Conservation (phyloP, 2,797 vertebrate genomes). For the Danionella dracula region DNA sequence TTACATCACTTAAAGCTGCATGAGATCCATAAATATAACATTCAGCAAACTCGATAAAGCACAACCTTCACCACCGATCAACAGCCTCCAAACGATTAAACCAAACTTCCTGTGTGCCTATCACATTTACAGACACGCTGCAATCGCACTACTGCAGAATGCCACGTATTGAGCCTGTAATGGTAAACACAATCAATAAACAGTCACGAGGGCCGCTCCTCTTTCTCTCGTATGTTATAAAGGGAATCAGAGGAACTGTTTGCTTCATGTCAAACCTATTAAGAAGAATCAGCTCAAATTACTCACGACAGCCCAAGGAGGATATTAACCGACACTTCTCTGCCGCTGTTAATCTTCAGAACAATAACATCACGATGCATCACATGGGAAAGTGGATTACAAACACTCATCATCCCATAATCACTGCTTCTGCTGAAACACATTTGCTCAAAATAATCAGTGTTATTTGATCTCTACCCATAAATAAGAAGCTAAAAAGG, state of each 20-base stretch:
- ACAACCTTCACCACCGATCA: constrained; percentile 49
- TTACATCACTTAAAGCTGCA: neutral
- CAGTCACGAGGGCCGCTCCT: constrained; percentile 42
- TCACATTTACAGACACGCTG: constrained; percentile 45
- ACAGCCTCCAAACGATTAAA: constrained; percentile 52
- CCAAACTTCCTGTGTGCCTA: constrained; percentile 41
- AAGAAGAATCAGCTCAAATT: constrained; percentile 9
- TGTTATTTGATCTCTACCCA: neutral
- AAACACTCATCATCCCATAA: neutral
- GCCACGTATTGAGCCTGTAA: constrained; percentile 24
- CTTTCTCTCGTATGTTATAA: neutral
- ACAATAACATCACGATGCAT: constrained; percentile 2
- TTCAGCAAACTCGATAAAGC: constrained; percentile 48
- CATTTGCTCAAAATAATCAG: neutral
- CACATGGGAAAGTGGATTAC: constrained; percentile 17
- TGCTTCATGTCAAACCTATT: neutral
- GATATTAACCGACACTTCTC: constrained; percentile 7
- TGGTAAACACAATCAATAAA: constrained; percentile 48
- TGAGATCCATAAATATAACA: constrained; percentile 29
- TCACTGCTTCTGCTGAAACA: neutral
- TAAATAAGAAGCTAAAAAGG: neutral
- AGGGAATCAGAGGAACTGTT: constrained; percentile 6
- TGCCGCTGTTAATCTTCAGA: constrained; percentile 2
- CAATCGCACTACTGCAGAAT: neutral
- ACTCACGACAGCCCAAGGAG: constrained; percentile 1